Base-by-base conservation (phyloP, 1,140 invertebrate species). In the Trichoplusia ni region DNA sequence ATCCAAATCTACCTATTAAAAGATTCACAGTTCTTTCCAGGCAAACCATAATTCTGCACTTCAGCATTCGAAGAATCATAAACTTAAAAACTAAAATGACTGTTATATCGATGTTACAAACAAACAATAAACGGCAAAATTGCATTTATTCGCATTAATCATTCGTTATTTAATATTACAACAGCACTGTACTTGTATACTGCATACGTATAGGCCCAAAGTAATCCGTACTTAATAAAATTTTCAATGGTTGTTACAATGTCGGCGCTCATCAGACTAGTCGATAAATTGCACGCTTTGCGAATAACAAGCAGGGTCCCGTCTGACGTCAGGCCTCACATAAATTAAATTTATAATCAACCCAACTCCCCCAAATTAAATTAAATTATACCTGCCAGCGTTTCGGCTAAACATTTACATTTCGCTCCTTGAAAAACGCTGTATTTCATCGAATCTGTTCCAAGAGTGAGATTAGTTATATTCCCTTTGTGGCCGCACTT, bases 281-380 rank as follows among this genome's bases (percentile, higher is more conserved):
- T 79, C 79, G 75, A 84, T 84, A 82, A 81, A 85, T 78, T 72
- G 81, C 77, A 79, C 77, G 75, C 73, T 60, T 46, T 23, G 44
- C 71, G 80, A 85, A 82, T 81, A 82, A 72, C 77, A 82, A 81
- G 73, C 67, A 76, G 75, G 49, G 35, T 61, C 64, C 65, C 49
- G 35, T 60, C 70, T 70, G 68, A 79, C 74, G 78, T 80, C 77
- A 79, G 63, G 60, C 73, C 71, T 73, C 75, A 81, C 77, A 86
- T 84, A 87, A 87, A 87, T 87, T 87, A 79, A 84, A 87, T 87
- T 84, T 85, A 85, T 84, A 87, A 85, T 87, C 81, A 85, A 84
- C 78, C 75, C 67, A 56, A 67, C 70, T 64, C 67, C 81, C 77
- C 75, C 66, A 75, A 81, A 83, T 79, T 70, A 84, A 85, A 84